These are phyloP conservation scores for Sycon ciliatum DNA, from an alignment of 37 sponge, comb jelly and placozoan species.

Conservation along the genomic window DNA sequence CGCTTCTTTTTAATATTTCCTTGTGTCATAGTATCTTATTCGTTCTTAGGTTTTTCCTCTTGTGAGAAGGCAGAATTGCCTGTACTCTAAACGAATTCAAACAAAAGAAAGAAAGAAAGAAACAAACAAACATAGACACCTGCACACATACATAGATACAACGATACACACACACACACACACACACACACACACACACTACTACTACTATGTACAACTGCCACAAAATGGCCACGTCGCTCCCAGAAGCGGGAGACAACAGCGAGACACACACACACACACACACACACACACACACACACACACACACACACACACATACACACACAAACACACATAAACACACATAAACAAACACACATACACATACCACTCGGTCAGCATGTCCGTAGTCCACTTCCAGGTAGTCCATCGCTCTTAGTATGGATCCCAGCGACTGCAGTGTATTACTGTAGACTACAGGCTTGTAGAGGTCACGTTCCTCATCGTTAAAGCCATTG, in stretches of 20 bases:
- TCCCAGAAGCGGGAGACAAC: too few species aligned
- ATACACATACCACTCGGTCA: slow-evolving; percentile 47
- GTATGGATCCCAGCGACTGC: slow-evolving; percentile 71
- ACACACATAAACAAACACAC: too few species aligned
- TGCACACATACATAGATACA: not conserved
- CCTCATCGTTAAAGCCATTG: slow-evolving; percentile 72
- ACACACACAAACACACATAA: not conserved
- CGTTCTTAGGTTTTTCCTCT: too few species aligned
- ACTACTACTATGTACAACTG: too few species aligned
- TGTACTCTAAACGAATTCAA: too few species aligned
- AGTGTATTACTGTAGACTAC: slow-evolving; percentile 90
- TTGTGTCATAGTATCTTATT: too few species aligned
- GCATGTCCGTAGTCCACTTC: slow-evolving; percentile 59
- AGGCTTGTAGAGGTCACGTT: slow-evolving; percentile 70
- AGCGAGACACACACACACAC: slow-evolving; percentile 6
- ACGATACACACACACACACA: too few species aligned
- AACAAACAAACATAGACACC: not conserved
- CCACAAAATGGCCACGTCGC: too few species aligned
- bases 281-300: slow-evolving; percentile 14
- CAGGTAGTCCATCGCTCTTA: slow-evolving; percentile 76
- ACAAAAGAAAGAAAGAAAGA: too few species aligned
- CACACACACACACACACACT: too few species aligned
- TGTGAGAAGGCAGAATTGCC: too few species aligned
- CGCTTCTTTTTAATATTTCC: too few species aligned
- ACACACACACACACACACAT: slow-evolving; percentile 28